Evolutionary conservation across 2,888 invertebrate genomes (phyloP), one percentile per base, ranked within the genome.

Genomic region (Nomada flava): DNA sequence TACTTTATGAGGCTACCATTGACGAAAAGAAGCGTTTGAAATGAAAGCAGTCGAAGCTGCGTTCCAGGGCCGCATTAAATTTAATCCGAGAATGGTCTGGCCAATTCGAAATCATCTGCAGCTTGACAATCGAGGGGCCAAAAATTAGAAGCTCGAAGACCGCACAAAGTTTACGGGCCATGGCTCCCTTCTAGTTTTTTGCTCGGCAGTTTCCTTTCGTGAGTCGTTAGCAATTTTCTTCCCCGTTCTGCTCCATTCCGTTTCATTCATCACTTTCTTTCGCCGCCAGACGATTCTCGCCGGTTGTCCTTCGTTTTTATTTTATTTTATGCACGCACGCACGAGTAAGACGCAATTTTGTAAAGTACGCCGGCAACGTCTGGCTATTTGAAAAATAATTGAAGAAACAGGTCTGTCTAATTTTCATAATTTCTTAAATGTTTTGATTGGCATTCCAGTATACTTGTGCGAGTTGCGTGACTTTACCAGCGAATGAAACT

Each of bases 61-160:
- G 36, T 73, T 59, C 23, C 13, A 13, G 9, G 52, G 23, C 29
- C n/a, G 44, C 18, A 47, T 53, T 53, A 23, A 73, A 65, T 77
- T 65, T 77, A 73, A 77, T 65, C 73, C 26, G 23, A 26, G 73
- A 73, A 44, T 64, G 59, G 64, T 44, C 23, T 36, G 20, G 29
- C 23, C n/a, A 47, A 62, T 26, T 52, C 59, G 10, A 29, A 65
- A 74, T 53, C 59, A 77, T 65, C 74, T 65, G 74, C 73, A 77
- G 74, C 65, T 65, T 18, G 29, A 44, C 59, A 44, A 77, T 77
- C 59, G 76, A 60, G 59, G 50, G 57, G 64, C 72, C 57, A 64
- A 67, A 52, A 52, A 62, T 60, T 68, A 60, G 75, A 62, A 69
- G 69, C 64, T 36, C 1, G n/a, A 65, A 44, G n/a, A n/a, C 26